phyloP scores from a whole-genome alignment of 2,113 vertebrate species.

The Syrrhaptes paradoxus region DNA sequence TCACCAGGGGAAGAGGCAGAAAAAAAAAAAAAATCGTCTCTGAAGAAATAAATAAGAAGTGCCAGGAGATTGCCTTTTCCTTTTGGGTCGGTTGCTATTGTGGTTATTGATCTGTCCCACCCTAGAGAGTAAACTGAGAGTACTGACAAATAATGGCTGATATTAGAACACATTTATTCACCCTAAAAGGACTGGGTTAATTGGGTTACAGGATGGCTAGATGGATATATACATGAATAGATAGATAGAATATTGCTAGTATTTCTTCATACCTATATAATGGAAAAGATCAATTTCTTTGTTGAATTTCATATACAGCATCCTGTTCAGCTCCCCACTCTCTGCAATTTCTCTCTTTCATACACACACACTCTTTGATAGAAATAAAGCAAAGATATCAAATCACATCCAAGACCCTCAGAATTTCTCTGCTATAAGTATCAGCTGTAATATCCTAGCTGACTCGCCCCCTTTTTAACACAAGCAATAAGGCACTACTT shows the following conservation, averaged over 20 bases:
- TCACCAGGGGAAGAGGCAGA: slow-evolving; percentile 35
- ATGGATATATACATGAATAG: slow-evolving; percentile 3
- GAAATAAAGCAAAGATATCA: background rate
- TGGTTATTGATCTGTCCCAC: slow-evolving; percentile 33
- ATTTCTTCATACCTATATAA: slow-evolving; percentile 19
- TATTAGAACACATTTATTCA: slow-evolving; percentile 44
- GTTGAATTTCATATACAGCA: background rate
- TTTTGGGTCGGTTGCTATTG: slow-evolving; percentile 19
- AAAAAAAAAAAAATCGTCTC: slow-evolving; percentile 32
- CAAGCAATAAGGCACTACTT: background rate
- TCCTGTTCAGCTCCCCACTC: background rate
- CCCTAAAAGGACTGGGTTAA: slow-evolving; percentile 55
- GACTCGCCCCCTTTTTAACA: background rate
- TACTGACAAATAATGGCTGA: slow-evolving; percentile 38
- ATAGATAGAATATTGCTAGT: background rate
- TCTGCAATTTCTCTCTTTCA: background rate
- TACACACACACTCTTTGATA: background rate
- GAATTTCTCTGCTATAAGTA: background rate
- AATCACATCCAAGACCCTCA: background rate
- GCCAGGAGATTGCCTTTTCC: slow-evolving; percentile 28
- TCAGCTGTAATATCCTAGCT: background rate
- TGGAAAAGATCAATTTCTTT: slow-evolving; percentile 45
- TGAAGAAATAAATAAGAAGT: slow-evolving; percentile 54
- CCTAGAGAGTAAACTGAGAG: slow-evolving; percentile 19
- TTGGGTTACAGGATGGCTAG: slow-evolving; percentile 22